These are phyloP conservation scores for Stomatorhinus ivindoensis DNA, from an alignment of 2,113 vertebrate species.

Conservation along the genomic window DNA sequence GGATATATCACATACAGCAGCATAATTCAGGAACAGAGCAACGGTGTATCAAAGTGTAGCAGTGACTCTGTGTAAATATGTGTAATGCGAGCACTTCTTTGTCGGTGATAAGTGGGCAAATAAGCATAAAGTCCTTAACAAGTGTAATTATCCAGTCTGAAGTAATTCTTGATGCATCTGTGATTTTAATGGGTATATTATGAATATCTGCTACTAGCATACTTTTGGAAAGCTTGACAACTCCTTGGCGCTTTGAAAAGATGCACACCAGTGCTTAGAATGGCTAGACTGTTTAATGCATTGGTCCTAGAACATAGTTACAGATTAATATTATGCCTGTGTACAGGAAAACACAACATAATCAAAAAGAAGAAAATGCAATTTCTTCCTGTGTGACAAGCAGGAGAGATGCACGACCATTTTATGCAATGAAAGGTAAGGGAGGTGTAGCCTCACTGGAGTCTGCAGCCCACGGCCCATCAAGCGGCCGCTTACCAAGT, in stretches of 20 bases:
- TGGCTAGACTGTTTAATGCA: neutral
- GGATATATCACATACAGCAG: neutral
- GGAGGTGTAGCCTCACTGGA: neutral
- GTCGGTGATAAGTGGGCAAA: neutral
- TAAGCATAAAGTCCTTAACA: neutral
- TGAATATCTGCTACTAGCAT: neutral
- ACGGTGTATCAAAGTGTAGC: neutral
- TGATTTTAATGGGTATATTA: neutral
- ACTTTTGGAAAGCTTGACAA: neutral
- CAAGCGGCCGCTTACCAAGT: conserved; percentile 60
- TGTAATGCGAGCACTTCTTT: neutral
- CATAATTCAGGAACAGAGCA: neutral
- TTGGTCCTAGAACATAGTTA: neutral
- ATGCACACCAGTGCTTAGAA: neutral
- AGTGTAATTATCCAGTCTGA: neutral
- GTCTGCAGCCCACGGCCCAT: neutral
- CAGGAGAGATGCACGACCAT: neutral
- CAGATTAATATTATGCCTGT: neutral
- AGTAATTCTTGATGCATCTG: neutral
- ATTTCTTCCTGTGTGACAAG: neutral
- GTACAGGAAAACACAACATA: neutral
- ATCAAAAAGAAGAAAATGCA: neutral
- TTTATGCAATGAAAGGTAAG: neutral
- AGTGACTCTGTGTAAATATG: neutral
- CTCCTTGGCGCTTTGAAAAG: neutral